Base-by-base conservation (phyloP, 2,797 vertebrate genomes). In the Balearica regulorum region DNA sequence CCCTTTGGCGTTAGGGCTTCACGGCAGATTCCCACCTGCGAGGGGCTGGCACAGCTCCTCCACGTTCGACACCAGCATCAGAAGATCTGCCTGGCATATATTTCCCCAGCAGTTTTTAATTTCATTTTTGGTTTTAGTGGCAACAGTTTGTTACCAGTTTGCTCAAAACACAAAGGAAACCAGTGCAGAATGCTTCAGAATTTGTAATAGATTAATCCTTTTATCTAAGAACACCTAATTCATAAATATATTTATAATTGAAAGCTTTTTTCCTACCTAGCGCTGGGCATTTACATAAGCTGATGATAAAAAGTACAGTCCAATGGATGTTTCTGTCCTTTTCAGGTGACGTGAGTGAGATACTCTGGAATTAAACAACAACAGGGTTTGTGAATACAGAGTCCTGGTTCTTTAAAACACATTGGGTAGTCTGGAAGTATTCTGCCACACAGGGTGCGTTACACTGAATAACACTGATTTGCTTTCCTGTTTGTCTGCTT, bases 401-500 rank as follows among this genome's bases (percentile, higher is more conserved):
- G 33, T 75, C 35, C 48, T 76, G 16, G 14, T 71, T 73, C 88
- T 84, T 88, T 72, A 79, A 78, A 83, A 78, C 0, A 1, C 43
- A 31, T 35, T 2, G 9, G 12, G 61, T 62, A 78, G 46, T 66
- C 65, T 62, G 35, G 65, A 89, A 22, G 35, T 87, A 51, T 78
- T 89, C 61, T 96, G 49, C 46, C 54, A 55, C 54, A 26, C 41
- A 44, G 54, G 46, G 18, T 1, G 8, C 5, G 5, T 83, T 90
- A 65, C 60, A 15, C 53, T 62, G 78, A 76, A 18, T 58, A 68
- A 55, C 43, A 20, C 35, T 44, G 54, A 25, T 93, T 91, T 96
- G 33, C 75, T 93, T 92, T 90, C 78, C 49, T 83, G 33, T 84
- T 96, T 82, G 24, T 72, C 58, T 90, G 44, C 61, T 73, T 24